A percentile compares a stretch with the other conserved stretches of the same genome.
phyloP scores from a whole-genome alignment of 1,140 invertebrate genomes.

The Akabosia matsudoensis region DNA sequence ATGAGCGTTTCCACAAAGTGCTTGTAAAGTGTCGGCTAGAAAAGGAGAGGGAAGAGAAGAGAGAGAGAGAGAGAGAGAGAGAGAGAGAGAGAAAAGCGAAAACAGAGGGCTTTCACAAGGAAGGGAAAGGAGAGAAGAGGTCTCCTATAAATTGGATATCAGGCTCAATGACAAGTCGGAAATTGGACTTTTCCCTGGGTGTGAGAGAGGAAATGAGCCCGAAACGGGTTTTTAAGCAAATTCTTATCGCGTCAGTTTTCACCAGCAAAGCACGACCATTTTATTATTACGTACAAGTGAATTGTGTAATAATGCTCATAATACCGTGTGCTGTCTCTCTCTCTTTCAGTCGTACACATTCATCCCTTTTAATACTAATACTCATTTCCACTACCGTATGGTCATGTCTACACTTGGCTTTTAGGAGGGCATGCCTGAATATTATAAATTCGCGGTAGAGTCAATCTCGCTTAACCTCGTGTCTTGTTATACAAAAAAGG shows the following conservation, averaged over 20 bases:
- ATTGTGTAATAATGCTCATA: not conserved
- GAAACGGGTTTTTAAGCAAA: slow-evolving; percentile 44
- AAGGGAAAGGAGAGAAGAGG: slow-evolving; percentile 21
- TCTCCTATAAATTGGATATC: slow-evolving; percentile 47
- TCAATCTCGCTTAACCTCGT: too few relatives aligned
- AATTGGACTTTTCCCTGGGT: slow-evolving; percentile 48
- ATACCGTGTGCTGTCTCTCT: not conserved
- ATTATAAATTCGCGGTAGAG: too few relatives aligned
- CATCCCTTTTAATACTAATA: too few relatives aligned
- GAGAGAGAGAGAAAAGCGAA: slow-evolving; percentile 28
- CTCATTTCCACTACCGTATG: too few relatives aligned
- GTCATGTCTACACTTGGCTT: too few relatives aligned
- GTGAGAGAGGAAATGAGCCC: slow-evolving; percentile 46
- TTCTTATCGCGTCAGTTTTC: slow-evolving; percentile 22
- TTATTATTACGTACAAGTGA: not conserved
- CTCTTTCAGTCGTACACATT: too few relatives aligned
- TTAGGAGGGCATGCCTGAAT: too few relatives aligned
- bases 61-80: slow-evolving; percentile 24
- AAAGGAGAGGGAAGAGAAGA: slow-evolving; percentile 3
- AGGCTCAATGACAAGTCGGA: slow-evolving; percentile 47
- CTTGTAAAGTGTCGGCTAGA: slow-evolving; percentile 44
- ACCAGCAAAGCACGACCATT: slow-evolving; percentile 2
- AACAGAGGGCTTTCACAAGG: slow-evolving; percentile 7
- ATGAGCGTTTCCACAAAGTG: slow-evolving; percentile 47
- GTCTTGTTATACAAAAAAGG: too few relatives aligned